These are phyloP conservation scores for Arctopsyche grandis DNA, from an alignment of 1,140 invertebrate genomes.

Conservation along the genomic window DNA sequence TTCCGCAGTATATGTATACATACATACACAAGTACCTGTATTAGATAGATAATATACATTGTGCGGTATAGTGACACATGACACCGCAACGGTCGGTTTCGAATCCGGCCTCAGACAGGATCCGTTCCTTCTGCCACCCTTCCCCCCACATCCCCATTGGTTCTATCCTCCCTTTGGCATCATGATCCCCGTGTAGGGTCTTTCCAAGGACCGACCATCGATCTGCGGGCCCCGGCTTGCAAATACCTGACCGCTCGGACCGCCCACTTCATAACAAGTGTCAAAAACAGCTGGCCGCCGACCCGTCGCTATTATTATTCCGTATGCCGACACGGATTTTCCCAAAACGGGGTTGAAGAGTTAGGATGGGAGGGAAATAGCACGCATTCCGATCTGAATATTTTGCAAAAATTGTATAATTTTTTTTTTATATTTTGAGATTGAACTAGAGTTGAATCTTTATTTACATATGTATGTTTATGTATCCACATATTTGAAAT, in stretches of 20 bases:
- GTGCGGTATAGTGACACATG: neutral
- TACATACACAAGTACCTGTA: no score
- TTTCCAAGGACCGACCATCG: neutral
- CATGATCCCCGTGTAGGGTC: neutral
- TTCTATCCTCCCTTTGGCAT: no score
- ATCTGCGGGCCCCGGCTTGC: neutral
- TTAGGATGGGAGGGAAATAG: neutral
- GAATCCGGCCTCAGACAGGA: slow-evolving; percentile 5
- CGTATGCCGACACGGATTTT: slow-evolving; percentile 1
- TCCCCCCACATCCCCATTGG: no score
- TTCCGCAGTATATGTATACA: no score
- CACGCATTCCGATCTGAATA: neutral
- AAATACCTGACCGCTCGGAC: slow-evolving; percentile 22
- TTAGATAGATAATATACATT: no score
- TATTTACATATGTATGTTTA: neutral
- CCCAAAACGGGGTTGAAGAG: neutral
- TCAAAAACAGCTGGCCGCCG: slow-evolving; percentile 37
- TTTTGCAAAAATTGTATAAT: no score
- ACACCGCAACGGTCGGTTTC: neutral
- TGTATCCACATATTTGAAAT: neutral
- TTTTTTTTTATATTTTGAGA: no score
- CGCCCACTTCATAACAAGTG: slow-evolving; percentile 40
- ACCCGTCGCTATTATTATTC: slow-evolving; percentile 14
- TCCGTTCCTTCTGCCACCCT: neutral
- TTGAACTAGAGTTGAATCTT: neutral